Base-by-base conservation (phyloP, 1,140 invertebrate genomes). In the Hesperophylax magnus region DNA sequence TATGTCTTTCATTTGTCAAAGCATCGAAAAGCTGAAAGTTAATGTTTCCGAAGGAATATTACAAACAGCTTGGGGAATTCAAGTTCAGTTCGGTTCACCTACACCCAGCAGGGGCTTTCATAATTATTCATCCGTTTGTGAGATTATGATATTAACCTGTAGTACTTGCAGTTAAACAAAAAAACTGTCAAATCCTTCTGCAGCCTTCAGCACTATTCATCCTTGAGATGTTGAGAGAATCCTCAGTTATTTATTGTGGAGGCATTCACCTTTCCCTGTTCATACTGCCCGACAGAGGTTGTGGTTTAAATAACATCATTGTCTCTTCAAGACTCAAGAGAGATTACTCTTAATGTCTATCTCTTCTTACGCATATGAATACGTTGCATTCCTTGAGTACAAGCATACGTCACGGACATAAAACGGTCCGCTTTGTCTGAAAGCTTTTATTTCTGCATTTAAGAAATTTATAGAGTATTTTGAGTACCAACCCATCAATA, bases 131-230 rank as follows among this genome's bases (percentile, higher is more conserved):
- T 24, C 8, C 2, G 8, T 20, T 61, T 20, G 58, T 61, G 58
- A 61, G 7, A 24, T 61, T 61, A 61, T 61, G 24, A 61, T 14
- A 61, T 61, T 61, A 61, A 61, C 58, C 24, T 61, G 58, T 61
- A 61, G 11, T 47, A 47, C 58, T 24, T 14, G 18, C 58, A 18
- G 24, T 20, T 61, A 61, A 61, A 11, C 7, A 20, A 20, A 47
- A 69, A 34, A 18, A 18, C 65, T 69, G 65, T 39, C 65, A 69
- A 11, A 69, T 34, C 39, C 14, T 34, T n/a, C 31, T 9, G 24
- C 34, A 34, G 65, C 18, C 24, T 61, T 61, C 58, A 61, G 14
- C 58, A 3, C 20, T 22, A 20, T 61, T 18, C 58, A 34, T 69
- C 34, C 65, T 34, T 31, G 27, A 11, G n/a, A 39, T 69, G 6